These are phyloP conservation scores for Natrix natrix DNA, from an alignment of 2,797 vertebrate genomes.

Conservation along the genomic window DNA sequence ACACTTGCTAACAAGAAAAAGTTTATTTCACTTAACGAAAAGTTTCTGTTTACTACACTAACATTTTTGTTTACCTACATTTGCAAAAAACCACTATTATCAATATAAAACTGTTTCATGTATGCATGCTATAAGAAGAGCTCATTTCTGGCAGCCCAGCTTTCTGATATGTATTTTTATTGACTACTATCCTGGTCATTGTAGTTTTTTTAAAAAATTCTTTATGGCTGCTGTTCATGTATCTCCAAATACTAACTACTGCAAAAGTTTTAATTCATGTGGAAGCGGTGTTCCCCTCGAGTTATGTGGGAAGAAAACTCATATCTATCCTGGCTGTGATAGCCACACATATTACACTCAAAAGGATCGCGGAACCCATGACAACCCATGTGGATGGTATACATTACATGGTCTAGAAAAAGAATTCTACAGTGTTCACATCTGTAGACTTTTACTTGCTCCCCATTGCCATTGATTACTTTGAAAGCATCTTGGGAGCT, in stretches of 20 bases:
- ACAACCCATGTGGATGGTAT: slow-evolving; percentile 99
- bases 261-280: slow-evolving; percentile 70
- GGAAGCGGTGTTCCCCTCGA: slow-evolving; percentile 91
- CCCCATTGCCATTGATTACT: slow-evolving; percentile 85
- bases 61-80: slow-evolving; percentile 44
- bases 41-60: slow-evolving; percentile 52
- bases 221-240: not conserved
- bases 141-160: slow-evolving; percentile 23
- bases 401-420: slow-evolving; percentile 99
- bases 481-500: slow-evolving; percentile 86
- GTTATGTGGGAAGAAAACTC: slow-evolving; percentile 99
- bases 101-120: slow-evolving; percentile 61
- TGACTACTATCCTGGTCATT: slow-evolving; percentile 31
- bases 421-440: slow-evolving; percentile 95
- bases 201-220: not conserved
- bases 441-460: slow-evolving; percentile 87
- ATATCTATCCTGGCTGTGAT: slow-evolving; percentile 95
- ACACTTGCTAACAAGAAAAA: slow-evolving; percentile 39
- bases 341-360: slow-evolving; percentile 98
- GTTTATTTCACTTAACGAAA: slow-evolving; percentile 53
- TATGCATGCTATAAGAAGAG: slow-evolving; percentile 36
- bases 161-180: slow-evolving; percentile 25
- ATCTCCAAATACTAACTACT: slow-evolving; percentile 28
- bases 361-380: slow-evolving; percentile 97
- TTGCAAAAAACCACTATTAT: slow-evolving; percentile 49